Evolutionary conservation across 2,797 vertebrate species (phyloP), one percentile per base, ranked within the genome.

Genomic region (Lacerta bilineata): DNA sequence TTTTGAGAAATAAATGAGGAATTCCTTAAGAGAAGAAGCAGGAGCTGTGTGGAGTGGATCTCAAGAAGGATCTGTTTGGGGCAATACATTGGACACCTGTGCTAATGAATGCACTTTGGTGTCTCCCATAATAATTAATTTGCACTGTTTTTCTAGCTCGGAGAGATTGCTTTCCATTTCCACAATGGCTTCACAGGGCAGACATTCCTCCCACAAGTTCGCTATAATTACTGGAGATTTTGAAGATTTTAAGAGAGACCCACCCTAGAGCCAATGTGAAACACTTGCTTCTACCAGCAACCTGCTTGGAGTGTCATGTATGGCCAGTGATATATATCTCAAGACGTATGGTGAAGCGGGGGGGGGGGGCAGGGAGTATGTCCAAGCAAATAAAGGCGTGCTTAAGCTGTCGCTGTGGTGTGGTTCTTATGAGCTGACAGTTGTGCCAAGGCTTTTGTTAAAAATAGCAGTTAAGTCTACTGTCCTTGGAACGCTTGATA

Each of bases 391-490:
- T 83, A 87, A 27, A 74, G 61, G 18, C 13, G 25, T 50, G 76
- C 81, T 75, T 69, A 77, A 68, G 90, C 89, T 87, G 86, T 27
- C 75, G 87, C 90, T 83, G 74, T 41, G 85, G 76, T 59, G 0
- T 55, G 88, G 72, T 66, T 88, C 87, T 90, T 87, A 81, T 46
- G 83, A 91, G 90, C 83, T 20, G 33, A 85, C 91, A 69, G 87
- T 8, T 91, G 33, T 80, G 89, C 83, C 43, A 27, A 79, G 87
- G 86, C 89, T 94, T 55, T 94, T 77, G 50, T 82, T 90, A 94
- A 93, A 93, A 94, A 96, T 92, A 91, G 95, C 93, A 85, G n/a
- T 85, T 1, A 46, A 72, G 83, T 89, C 91, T 93, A 88, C 91
- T 93, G 89, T 91, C 92, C 91, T 94, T 94, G 92, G 81, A 93